Base-by-base conservation (phyloP, 2,797 vertebrate species). In the Hozukius guyotensis region DNA sequence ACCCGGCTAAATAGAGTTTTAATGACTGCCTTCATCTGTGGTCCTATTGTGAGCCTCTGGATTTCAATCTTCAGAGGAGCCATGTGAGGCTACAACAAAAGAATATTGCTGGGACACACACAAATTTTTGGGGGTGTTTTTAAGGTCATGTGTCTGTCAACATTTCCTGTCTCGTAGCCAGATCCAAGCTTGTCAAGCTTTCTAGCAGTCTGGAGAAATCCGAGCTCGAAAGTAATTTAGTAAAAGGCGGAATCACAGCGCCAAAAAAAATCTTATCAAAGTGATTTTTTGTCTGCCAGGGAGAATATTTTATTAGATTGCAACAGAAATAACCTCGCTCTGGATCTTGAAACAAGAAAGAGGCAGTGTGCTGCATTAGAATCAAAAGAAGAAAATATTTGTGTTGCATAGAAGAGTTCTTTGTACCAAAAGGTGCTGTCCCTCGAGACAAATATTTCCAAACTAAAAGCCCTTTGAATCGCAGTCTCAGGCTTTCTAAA, bases 1-100 rank as follows among this genome's bases (percentile, higher is more conserved):
- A 31, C 63, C 60, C 4, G 4, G 10, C 67, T 88, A 68, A 83
- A 89, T 77, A 76, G 80, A 81, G 75, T 91, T 90, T 86, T 88
- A 87, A 91, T 80, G 77, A 83, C 72, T 82, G 34, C 73, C 73
- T 75, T 83, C 61, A 38, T 82, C 61, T 60, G 71, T 18, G 63
- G 53, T 75, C 42, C 68, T 70, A 14, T 87, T 78, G 63, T 78
- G 46, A 29, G 7, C 32, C 63, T 59, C 78, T 83, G 64, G 61
- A 64, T 84, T 76, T 53, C 63, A 72, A 80, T 86, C 72, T 65
- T 82, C 66, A 79, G 68, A 79, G 52, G 68, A 79, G 55, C 42
- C 52, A 49, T 27, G 27, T 60, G 16, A 36, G 55, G 52, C 63
- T 57, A 18, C 57, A 38, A 66, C 64, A 75, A 74, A 71, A 55